Base-by-base conservation (phyloP, 2,888 invertebrate species). In the Mythimna loreyi region DNA sequence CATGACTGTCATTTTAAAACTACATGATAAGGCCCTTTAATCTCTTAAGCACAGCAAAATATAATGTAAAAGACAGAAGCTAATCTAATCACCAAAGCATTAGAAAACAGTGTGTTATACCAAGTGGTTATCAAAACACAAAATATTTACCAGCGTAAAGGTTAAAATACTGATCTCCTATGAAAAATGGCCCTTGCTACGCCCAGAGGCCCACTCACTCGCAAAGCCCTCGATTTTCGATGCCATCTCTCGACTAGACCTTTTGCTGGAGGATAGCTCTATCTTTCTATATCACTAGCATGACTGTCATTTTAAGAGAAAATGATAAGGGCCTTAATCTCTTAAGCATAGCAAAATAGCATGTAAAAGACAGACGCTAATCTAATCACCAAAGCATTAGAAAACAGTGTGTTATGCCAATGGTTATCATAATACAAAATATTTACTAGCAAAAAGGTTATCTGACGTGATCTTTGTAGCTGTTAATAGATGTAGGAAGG, bases 381-480 rank as follows among this genome's bases (percentile, higher is more conserved):
- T 67, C 45, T 67, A 0, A 67, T 36, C 55, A 0, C 1, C 3
- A 16, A 36, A 56, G 21, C 47, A 56, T 9, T 56, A 16, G 28
- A 49, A 66, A 47, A 56, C 28, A 36, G 36, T 36, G 28, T 67
- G 59, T 50, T 21, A 23, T 30, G 8, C 60, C 43, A 45, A 23
- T n/a, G n/a, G n/a, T n/a, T n/a, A n/a, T n/a, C n/a, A n/a, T n/a
- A n/a, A n/a, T n/a, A n/a, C n/a, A n/a, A n/a, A n/a, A n/a, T n/a
- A n/a, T 49, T 50, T 23, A 49, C 16, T 33, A 57, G n/a, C n/a
- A 33, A 25, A 50, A 57, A 11, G 30, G 49, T 50, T 68, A 67
- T 33, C 58, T n/a, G 16, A 3, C 23, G n/a, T 30, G 40, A n/a
- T 30, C 13, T 25, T 47, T n/a, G 21, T 30, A 21, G 13, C 13